Base-by-base conservation (phyloP, 2,113 vertebrate genomes). In the Ivindomyrus marchei region DNA sequence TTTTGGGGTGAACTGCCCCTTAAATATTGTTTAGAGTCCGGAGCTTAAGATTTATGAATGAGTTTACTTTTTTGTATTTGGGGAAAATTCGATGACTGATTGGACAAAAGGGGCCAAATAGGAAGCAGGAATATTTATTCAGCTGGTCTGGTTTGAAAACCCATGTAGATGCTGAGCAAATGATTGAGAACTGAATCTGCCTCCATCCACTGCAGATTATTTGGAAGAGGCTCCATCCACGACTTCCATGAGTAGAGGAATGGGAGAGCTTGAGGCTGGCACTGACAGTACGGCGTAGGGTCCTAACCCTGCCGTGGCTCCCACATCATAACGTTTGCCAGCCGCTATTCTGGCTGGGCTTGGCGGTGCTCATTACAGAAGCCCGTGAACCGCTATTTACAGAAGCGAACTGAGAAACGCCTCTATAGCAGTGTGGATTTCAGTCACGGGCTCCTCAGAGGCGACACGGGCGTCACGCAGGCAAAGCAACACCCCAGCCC, bases 361-460 rank as follows among this genome's bases (percentile, higher is more conserved):
- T 24, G 19, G 80, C 21, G 0, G 3, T 3, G 80, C 39, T 84
- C 8, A 6, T 6, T n/a, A 2, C 1, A 45, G 36, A 3, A 47
- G 42, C 17, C 39, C 11, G 11, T 13, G 13, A 77, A 42, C 45
- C 10, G 42, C 39, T 84, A 84, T 84, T 87, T 52, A n/a, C 45
- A 87, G 85, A 47, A 46, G 10, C 47, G 50, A 87, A 7, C 47
- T 24, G 84, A 88, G 45, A 50, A 70, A 80, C 74, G 49, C 47
- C 27, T 42, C 47, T 39, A 24, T 21, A 39, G 58, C 46, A 4
- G 27, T 83, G n/a, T 74, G 91, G 91, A 87, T 80, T 86, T 53
- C n/a, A 74, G 87, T 90, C 27, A 47, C 66, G 62, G 80, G 90
- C 50, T 46, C 90, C 90, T 89, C 87, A 84, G 49, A 58, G 89